phyloP scores from a whole-genome alignment of 1,140 invertebrate species.

The Ceratina australensis region DNA sequence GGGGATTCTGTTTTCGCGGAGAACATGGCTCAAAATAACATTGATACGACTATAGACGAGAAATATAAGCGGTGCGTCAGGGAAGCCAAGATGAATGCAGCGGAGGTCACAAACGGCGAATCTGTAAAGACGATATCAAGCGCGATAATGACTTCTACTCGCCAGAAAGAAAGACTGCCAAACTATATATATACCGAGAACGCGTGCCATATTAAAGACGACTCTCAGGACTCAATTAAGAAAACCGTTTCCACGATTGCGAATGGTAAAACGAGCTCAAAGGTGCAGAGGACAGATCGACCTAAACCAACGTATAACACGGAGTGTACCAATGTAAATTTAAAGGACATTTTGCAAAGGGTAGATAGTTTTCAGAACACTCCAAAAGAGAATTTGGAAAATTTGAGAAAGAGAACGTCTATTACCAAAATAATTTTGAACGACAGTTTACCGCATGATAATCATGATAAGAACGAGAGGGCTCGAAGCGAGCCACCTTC shows the following conservation, averaged over 20 bases:
- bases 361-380: slow-evolving; percentile 63
- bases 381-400: slow-evolving; percentile 73
- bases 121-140: background rate
- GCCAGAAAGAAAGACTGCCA: slow-evolving; percentile 66
- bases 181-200: slow-evolving; percentile 65
- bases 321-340: slow-evolving; percentile 60
- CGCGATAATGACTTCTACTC: background rate
- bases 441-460: slow-evolving; percentile 69
- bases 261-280: slow-evolving; percentile 38
- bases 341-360: slow-evolving; percentile 72
- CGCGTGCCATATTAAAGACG: slow-evolving; percentile 18
- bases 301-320: background rate
- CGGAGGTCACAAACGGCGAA: slow-evolving; percentile 19
- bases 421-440: slow-evolving; percentile 75
- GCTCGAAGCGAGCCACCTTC: slow-evolving; percentile 57
- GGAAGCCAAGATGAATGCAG: slow-evolving; percentile 56
- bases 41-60: slow-evolving; percentile 72
- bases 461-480: slow-evolving; percentile 55
- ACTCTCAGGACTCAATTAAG: slow-evolving; percentile 26
- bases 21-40: slow-evolving; percentile 44
- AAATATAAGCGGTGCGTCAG: slow-evolving; percentile 77
- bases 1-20: slow-evolving; percentile 55
- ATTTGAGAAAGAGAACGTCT: slow-evolving; percentile 71
- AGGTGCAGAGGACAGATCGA: slow-evolving; percentile 18
- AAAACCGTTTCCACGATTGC: background rate